These are phyloP conservation scores for Acanthaster planci DNA, from an alignment of 35 echinoderm and acorn worm species.

Conservation along the genomic window DNA sequence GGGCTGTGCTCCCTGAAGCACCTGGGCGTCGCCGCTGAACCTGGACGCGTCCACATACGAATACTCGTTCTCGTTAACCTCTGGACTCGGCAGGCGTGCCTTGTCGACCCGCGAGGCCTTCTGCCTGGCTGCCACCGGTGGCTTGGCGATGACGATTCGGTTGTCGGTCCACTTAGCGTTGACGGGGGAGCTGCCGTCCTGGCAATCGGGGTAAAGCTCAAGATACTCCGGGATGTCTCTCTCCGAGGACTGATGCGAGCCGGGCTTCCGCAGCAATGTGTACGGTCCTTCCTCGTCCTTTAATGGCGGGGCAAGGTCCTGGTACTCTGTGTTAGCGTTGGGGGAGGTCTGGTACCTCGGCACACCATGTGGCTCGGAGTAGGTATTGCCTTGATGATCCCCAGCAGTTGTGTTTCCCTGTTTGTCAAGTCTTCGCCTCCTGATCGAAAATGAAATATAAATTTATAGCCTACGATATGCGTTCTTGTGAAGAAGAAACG, in stretches of 20 bases:
- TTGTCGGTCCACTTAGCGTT: neutral
- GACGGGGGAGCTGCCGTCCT: neutral
- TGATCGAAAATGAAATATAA: too few relatives aligned
- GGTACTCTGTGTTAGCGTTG: neutral
- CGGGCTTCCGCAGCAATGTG: neutral
- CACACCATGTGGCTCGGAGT: neutral
- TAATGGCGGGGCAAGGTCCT: neutral
- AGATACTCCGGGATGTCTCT: slow-evolving; percentile 1
- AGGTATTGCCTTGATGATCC: neutral
- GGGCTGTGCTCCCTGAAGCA: neutral
- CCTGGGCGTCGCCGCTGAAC: neutral
- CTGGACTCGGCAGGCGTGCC: neutral
- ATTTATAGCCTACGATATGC: too few relatives aligned
- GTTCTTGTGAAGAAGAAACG: too few relatives aligned
- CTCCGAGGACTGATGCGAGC: neutral
- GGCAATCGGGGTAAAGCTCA: neutral
- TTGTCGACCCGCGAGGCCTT: neutral
- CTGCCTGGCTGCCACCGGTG: neutral
- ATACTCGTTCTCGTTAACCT: neutral
- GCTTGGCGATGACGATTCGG: neutral
- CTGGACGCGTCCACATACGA: neutral
- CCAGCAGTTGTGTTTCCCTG: neutral
- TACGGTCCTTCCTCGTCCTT: neutral
- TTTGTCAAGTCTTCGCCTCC: neutral
- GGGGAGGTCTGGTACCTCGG: neutral